phyloP scores from a whole-genome alignment of 2,113 vertebrate species.

The Bufo gargarizans region DNA sequence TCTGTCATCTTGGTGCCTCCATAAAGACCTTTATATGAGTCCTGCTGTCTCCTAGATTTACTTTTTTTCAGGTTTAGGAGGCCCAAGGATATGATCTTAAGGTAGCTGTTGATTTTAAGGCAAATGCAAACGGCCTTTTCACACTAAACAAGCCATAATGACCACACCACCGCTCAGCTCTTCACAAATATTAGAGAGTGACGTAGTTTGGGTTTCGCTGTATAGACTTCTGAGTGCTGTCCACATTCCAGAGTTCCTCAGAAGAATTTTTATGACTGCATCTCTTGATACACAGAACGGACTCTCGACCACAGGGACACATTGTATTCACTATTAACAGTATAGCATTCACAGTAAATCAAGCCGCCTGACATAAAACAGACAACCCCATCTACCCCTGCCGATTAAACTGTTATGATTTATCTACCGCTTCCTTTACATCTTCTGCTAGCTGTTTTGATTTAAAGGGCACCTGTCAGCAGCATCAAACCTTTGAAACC shows the following conservation, averaged over 20 bases:
- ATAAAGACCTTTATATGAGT: no score
- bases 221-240: conserved; percentile 63
- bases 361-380: neutral
- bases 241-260: conserved; percentile 60
- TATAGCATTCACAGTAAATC: conserved; percentile 26
- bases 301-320: conserved; percentile 30
- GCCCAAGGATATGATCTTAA: conserved; percentile 13
- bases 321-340: conserved; percentile 56
- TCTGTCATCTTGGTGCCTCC: no score
- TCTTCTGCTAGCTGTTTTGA: no score
- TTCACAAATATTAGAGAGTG: conserved; percentile 74
- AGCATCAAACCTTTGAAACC: no score
- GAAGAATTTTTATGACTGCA: conserved; percentile 54
- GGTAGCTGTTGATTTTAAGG: conserved; percentile 1
- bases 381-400: neutral
- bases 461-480: no score
- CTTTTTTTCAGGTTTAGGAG: neutral
- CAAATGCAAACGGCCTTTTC: neutral
- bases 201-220: conserved; percentile 68
- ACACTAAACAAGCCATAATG: conserved; percentile 43
- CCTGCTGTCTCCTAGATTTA: no score
- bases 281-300: conserved; percentile 50
- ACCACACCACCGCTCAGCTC: conserved; percentile 66
- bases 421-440: no score
- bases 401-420: neutral